Conservation (phyloP, 2,113 vertebrate genomes). For the Phylloscopus trochiloides region DNA sequence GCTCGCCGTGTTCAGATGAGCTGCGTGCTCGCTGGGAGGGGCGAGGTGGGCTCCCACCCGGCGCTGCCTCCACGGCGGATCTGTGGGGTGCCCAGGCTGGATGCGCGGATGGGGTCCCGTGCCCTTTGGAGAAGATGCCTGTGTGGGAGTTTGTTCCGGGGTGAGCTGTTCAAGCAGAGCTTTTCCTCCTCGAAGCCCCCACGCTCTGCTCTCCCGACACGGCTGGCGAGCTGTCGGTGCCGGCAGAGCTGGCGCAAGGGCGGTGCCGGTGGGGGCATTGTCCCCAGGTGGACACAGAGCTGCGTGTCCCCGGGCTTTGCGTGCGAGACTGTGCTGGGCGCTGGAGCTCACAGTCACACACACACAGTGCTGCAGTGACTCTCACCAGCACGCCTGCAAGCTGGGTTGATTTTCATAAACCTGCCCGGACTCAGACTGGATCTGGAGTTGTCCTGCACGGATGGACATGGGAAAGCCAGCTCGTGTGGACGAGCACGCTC, state of each 20-base stretch:
- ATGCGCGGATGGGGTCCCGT: neutral
- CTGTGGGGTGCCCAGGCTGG: neutral
- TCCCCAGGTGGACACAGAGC: neutral
- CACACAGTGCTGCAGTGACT: neutral
- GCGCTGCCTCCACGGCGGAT: accelerated
- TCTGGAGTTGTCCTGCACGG: neutral
- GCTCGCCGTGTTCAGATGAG: neutral
- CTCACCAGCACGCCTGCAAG: neutral
- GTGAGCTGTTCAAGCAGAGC: neutral
- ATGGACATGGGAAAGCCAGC: neutral
- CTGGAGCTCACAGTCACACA: neutral
- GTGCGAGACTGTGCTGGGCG: neutral
- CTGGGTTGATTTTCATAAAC: neutral
- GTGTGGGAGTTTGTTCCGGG: neutral
- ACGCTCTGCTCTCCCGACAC: accelerated
- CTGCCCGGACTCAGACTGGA: neutral
- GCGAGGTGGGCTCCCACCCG: neutral
- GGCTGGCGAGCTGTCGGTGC: neutral
- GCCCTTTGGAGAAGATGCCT: neutral
- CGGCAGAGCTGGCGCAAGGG: neutral
- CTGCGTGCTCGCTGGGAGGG: neutral
- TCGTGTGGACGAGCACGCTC: accelerated
- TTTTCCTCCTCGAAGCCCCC: neutral
- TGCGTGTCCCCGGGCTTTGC: neutral
- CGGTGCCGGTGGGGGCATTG: accelerated